Evolutionary conservation across 2,888 invertebrate species (phyloP), one percentile per base, ranked within the genome.

Genomic region (Salpingus planirostris): DNA sequence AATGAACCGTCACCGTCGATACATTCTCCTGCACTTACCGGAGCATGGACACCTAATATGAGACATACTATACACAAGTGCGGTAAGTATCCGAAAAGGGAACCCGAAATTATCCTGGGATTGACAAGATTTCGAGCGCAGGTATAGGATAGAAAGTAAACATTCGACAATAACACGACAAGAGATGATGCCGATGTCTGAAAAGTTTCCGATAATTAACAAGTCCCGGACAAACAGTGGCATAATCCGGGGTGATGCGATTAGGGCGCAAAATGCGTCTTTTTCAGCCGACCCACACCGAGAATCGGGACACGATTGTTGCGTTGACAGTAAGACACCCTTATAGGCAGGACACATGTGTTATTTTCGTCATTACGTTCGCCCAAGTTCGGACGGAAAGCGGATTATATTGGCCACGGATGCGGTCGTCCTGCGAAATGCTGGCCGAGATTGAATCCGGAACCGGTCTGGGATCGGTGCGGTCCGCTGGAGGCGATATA

Each of bases 361-460:
- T 64, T 64, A 62, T 61, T 61, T 61, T 60, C 59, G 54, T 64
- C 61, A 64, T 64, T 64, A 64, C 59, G 59, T 56, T 51, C 55
- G 49, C 43, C 47, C 47, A 54, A 55, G 53, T 55, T 61, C 48
- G 55, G 55, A 60, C 54, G 55, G 47, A 60, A 65, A 63, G 59
- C 54, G 61, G 65, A 62, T 65, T 65, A 65, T 60, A 60, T 56
- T 50, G 53, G 56, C 57, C 53, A 52, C 51, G 46, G 10, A 44
- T 43, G 40, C 36, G 44, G 30, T 36, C 15, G 38, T 13, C 36
- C 46, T 34, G 26, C 8, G 18, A 22, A 43, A 24, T 37, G 5
- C 11, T 10, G 8, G 11, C 11, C 23, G 23, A 10, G 10, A 23
- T 5, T 4, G 11, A 23, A 18, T 8, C 18, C 18, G 6, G 18